Percentiles rank a stretch among this genome's conserved stretches.
Evolutionary conservation across 2,113 vertebrate genomes (phyloP).

Genomic region (Xiphophorus couchianus): DNA sequence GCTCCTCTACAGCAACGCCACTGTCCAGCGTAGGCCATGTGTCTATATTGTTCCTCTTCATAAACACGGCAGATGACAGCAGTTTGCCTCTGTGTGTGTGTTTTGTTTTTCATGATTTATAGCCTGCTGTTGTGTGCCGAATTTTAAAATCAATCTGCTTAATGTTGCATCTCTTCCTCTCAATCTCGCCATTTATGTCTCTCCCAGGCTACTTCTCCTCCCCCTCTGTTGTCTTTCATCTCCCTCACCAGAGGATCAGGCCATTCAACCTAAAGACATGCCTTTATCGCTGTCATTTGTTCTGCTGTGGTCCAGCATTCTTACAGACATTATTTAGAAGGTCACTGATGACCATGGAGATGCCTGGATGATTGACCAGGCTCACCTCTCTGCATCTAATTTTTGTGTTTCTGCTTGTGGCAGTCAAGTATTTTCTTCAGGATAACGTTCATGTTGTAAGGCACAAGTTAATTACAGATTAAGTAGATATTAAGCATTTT

Average conservation of each 20-base stretch:
- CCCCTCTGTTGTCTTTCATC: constrained; percentile 6
- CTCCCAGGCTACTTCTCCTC: constrained; percentile 20
- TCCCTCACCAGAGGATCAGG: constrained; percentile 33
- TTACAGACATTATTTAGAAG: constrained; percentile 62
- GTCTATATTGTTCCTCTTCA: constrained; percentile 68
- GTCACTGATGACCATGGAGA: constrained; percentile 61
- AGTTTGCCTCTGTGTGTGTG: constrained; percentile 37
- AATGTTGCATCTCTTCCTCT: constrained; percentile 74
- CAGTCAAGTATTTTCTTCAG: constrained; percentile 26
- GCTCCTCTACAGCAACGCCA: constrained; percentile 27
- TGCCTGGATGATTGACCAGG: constrained; percentile 25
- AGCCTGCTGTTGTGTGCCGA: constrained; percentile 52
- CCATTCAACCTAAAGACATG: constrained; percentile 55
- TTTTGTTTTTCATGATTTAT: constrained; percentile 68
- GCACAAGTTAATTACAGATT: constrained; percentile 63
- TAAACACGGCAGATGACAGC: constrained; percentile 75
- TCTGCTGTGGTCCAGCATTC: constrained; percentile 58
- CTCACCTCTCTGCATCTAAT: constrained; percentile 20
- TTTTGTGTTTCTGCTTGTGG: constrained; percentile 5
- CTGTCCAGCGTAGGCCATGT: constrained; percentile 38
- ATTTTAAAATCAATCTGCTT: constrained; percentile 79
- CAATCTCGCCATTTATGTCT: constrained; percentile 42
- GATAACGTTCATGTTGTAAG: constrained; percentile 32
- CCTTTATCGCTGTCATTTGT: constrained; percentile 72
- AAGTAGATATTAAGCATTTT: constrained; percentile 24